Base-by-base conservation (phyloP, 2,888 invertebrate species). In the Amphimallon solstitiale region DNA sequence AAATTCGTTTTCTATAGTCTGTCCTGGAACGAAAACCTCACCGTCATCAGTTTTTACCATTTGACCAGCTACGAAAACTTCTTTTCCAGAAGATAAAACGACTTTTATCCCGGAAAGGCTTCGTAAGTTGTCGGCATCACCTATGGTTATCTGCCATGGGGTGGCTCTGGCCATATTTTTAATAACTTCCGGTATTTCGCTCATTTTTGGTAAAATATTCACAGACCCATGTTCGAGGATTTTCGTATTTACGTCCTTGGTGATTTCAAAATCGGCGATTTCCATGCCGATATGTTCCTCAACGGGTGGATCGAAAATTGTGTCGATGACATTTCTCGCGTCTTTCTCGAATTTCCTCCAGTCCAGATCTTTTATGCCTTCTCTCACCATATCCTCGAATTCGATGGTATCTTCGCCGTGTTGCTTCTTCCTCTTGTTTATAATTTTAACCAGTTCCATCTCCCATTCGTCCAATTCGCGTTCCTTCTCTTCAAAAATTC, bases 401-500 rank as follows among this genome's bases (percentile, higher is more conserved):
- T 81, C 82, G 69, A 80, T 80, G 1, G 79, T 79, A 49, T 81
- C 80, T 74, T 83, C 82, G 65, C 79, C 77, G 38, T 75, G 77
- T 52, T 81, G 79, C 54, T 79, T 79, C 68, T 78, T 81, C 62
- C 80, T 78, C 17, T 74, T 75, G 67, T 78, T 78, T 64, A 81
- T 73, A 15, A 80, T 80, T 68, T 77, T 77, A 66, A 78, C 79
- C 51, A 81, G 72, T 66, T 80, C 82, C 65, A 83, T 74, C 80
- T 87, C 82, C 86, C 87, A 82, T 77, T 90, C 87, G 75, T 91
- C 91, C 1, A 89, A 91, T 37, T 87, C 84, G 71, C 84, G 87
- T 78, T 92, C 91, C 79, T 92, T 92, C 60, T 89, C 91, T 82
- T 92, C 92, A 79, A 92, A 92, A 74, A 92, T 89, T 82, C 89